Base-by-base conservation (phyloP, 1,140 invertebrate species). In the Brachionus rotundiformis region DNA sequence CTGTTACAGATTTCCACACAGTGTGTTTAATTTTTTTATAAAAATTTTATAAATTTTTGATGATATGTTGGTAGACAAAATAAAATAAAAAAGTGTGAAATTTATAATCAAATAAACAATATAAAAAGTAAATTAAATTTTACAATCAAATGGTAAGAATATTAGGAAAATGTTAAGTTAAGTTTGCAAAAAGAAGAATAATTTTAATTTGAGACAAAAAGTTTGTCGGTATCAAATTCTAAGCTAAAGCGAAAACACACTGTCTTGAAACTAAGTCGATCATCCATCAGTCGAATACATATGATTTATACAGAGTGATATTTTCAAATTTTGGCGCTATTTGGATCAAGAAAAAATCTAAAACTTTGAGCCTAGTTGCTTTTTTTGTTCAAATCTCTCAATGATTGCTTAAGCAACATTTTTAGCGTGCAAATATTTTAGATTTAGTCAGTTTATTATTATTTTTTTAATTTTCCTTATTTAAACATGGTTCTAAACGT, bases 361-460 rank as follows among this genome's bases (percentile, higher is more conserved):
- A 36, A 19, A 33, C 33, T 41, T 36, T 68, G 63, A 68, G 63
- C 63, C 63, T 68, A 68, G 63, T 68, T 68, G 16, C 33, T 68
- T 68, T 29, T 63, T 63, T 63, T 23, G 3, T 33, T 11, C 25
- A 63, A 63, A 29, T 36, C 31, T 19, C 16, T 68, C 63, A 68
- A 68, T 10, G 29, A 36, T 33, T 68, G 29, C 33, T 68, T 68
- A 36, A 33, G 29, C 33, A 19, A 36, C 31, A 19, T 39, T 68
- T 68, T 36, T 68, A 68, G 63, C 63, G 63, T 68, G 63, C 63
- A 68, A 68, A 68, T 68, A 68, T 68, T 68, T 68, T 68, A 68
- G 63, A 68, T 68, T 68, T 68, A 68, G 63, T 68, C 31, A 68
- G 27, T 68, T 33, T 68, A 36, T 68, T 39, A 36, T 68, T 68